These are phyloP conservation scores for Dallia pectoralis DNA, from an alignment of 2,797 vertebrate genomes.

Conservation along the genomic window DNA sequence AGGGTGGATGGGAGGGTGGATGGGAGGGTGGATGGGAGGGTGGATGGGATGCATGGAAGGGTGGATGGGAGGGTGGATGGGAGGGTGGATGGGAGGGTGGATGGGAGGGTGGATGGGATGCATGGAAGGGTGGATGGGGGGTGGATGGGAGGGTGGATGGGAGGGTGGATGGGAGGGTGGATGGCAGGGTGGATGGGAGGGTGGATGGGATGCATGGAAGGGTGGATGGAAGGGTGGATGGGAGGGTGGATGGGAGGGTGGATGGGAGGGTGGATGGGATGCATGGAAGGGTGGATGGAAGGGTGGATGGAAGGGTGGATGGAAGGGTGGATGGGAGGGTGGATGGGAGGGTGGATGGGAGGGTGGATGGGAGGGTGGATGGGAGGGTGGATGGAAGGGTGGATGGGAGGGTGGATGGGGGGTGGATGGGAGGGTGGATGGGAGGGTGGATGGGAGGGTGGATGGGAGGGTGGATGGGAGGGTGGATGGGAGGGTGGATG, in stretches of 20 bases:
- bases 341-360: neutral
- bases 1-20: neutral
- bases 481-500: neutral
- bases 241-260: neutral
- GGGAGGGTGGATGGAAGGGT: neutral
- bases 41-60: too few relatives aligned
- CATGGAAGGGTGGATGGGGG: neutral
- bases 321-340: neutral
- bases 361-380: neutral
- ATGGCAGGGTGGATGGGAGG: conserved; percentile 9
- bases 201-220: too few relatives aligned
- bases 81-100: neutral
- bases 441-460: neutral
- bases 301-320: neutral
- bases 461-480: neutral
- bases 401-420: neutral
- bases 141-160: neutral
- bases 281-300: too few relatives aligned
- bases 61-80: neutral
- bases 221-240: neutral
- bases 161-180: neutral
- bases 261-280: too few relatives aligned
- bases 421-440: neutral
- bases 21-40: neutral
- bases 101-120: too few relatives aligned